phyloP scores from a whole-genome alignment of 2,113 vertebrate genomes.

The Vidua chalybeata region DNA sequence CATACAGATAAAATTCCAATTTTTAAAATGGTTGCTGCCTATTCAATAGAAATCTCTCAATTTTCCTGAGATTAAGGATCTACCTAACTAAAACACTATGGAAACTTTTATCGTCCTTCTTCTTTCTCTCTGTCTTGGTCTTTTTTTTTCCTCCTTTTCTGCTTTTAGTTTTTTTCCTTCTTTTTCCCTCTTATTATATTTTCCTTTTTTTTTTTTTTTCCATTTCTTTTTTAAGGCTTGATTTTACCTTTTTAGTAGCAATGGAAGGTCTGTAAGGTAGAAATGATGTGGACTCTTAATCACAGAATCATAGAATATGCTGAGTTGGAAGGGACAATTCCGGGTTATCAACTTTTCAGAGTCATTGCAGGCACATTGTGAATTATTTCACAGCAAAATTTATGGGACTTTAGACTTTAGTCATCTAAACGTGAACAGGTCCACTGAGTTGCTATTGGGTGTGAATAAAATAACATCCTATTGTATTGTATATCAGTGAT shows the following conservation, averaged over 20 bases:
- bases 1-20: neutral
- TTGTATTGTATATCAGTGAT: neutral
- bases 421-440: neutral
- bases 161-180: neutral
- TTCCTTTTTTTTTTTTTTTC: no score
- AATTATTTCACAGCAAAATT: neutral
- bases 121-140: fast-evolving
- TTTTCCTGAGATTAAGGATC: neutral
- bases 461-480: neutral
- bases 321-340: neutral
- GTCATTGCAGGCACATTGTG: neutral
- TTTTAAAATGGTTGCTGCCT: neutral
- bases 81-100: neutral
- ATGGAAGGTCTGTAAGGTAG: neutral
- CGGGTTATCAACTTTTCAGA: neutral
- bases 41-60: neutral
- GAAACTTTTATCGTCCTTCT: neutral
- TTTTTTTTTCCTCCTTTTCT: neutral
- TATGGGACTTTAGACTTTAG: neutral
- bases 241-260: neutral
- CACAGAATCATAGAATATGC: neutral
- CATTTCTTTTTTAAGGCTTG: neutral
- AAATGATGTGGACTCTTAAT: neutral
- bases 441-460: neutral
- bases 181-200: neutral